Percentiles rank a stretch among this genome's conserved stretches.
Conservation (phyloP, 2,113 vertebrate genomes). For the Egretta garzetta region DNA sequence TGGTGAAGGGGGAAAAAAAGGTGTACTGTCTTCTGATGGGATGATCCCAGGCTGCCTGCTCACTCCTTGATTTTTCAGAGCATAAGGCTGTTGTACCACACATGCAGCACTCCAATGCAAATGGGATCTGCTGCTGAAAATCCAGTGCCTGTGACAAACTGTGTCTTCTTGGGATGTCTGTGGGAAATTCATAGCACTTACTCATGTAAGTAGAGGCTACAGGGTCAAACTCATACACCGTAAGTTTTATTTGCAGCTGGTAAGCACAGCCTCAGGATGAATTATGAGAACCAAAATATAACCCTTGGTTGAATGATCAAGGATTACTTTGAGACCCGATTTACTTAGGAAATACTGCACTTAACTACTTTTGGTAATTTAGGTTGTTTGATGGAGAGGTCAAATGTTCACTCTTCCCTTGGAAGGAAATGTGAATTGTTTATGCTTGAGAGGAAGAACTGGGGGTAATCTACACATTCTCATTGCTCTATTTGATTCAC, state of each 20-base stretch:
- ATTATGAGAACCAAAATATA: constrained; percentile 12
- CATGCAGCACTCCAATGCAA: background rate
- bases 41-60: background rate
- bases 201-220: background rate
- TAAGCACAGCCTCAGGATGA: background rate
- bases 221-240: background rate
- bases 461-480: constrained; percentile 11
- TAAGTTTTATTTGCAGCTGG: background rate
- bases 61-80: background rate
- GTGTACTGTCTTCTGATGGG: too few species aligned
- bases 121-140: background rate
- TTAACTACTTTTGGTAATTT: constrained; percentile 27
- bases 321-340: background rate
- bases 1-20: background rate
- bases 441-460: constrained; percentile 32
- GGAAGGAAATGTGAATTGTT: constrained; percentile 44
- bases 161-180: background rate
- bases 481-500: constrained; percentile 35
- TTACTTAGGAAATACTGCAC: constrained; percentile 24
- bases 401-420: constrained; percentile 58
- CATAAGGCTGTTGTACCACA: background rate
- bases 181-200: background rate
- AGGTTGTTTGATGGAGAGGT: constrained; percentile 4
- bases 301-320: constrained; percentile 25
- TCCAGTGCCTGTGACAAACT: background rate